Conservation (phyloP, 1,140 invertebrate species). For the Steinernema feltiae region DNA sequence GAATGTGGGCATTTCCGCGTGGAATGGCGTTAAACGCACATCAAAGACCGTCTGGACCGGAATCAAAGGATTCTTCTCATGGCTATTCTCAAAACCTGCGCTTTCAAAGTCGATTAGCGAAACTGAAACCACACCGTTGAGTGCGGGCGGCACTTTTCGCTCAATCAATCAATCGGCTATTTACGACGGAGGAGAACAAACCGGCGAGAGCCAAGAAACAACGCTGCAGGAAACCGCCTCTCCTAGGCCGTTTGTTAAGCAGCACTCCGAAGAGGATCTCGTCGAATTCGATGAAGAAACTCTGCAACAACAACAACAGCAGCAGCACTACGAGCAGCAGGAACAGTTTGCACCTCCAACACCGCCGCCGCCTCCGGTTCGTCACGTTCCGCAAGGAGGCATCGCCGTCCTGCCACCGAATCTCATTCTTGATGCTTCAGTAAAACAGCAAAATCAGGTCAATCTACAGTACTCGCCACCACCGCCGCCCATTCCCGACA, state of each 20-base stretch:
- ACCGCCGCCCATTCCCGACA: not conserved
- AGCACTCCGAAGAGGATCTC: slow-evolving; percentile 6
- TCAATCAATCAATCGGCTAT: not conserved
- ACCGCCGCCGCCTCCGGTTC: not conserved
- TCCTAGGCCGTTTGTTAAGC: slow-evolving; percentile 6
- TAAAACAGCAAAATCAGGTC: not conserved
- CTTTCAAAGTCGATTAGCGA: not conserved
- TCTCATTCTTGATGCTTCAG: not conserved
- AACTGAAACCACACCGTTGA: not conserved
- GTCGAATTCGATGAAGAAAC: not conserved
- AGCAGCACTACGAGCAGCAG: no score
- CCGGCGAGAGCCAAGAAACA: not conserved
- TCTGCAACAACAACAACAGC: no score
- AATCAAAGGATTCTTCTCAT: not conserved
- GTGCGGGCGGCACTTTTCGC: not conserved
- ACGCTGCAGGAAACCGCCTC: no score
- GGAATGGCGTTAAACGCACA: not conserved
- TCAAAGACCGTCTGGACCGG: not conserved
- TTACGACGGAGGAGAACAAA: not conserved
- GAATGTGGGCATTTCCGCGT: not conserved
- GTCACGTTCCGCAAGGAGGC: not conserved
- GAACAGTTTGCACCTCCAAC: not conserved
- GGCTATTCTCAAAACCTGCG: not conserved
- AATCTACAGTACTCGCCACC: not conserved
- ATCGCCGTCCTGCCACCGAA: not conserved